These are phyloP conservation scores for Mesocricetus auratus DNA, from an alignment of 2,113 vertebrate species.

Conservation along the genomic window DNA sequence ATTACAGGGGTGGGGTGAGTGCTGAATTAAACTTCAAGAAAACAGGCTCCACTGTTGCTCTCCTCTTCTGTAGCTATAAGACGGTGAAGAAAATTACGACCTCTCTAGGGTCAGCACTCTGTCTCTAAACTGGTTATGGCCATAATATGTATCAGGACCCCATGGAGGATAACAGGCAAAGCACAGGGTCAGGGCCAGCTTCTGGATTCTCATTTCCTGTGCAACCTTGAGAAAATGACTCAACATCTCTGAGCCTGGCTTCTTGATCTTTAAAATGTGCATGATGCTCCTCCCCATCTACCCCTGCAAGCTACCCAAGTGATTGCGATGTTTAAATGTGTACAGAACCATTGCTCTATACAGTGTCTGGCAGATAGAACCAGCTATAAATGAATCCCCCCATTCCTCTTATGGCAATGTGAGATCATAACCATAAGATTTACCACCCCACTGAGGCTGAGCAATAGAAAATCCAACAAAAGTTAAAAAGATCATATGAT, in stretches of 20 bases:
- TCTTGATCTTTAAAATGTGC: conserved; percentile 39
- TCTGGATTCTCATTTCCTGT: background rate
- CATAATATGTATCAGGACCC: background rate
- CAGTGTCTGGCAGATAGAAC: background rate
- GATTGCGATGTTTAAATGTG: background rate
- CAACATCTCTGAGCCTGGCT: background rate
- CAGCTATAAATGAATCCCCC: background rate
- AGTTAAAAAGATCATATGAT: conserved; percentile 6
- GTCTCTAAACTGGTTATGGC: background rate
- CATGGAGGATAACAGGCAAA: background rate
- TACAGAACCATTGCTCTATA: background rate
- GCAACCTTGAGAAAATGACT: background rate
- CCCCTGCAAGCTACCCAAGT: background rate
- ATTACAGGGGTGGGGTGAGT: background rate
- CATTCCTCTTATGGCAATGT: background rate
- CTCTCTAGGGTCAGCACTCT: background rate
- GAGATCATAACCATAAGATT: background rate
- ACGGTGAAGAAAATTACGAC: background rate
- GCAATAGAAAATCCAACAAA: background rate
- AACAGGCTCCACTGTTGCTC: background rate
- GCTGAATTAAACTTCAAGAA: background rate
- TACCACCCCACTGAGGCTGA: background rate
- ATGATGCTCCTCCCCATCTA: background rate
- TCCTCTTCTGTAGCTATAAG: background rate
- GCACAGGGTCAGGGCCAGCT: background rate